A percentile compares a stretch with the other conserved stretches of the same genome.
Conservation (phyloP, 2,888 invertebrate genomes). For the Scaeva pyrastri region DNA sequence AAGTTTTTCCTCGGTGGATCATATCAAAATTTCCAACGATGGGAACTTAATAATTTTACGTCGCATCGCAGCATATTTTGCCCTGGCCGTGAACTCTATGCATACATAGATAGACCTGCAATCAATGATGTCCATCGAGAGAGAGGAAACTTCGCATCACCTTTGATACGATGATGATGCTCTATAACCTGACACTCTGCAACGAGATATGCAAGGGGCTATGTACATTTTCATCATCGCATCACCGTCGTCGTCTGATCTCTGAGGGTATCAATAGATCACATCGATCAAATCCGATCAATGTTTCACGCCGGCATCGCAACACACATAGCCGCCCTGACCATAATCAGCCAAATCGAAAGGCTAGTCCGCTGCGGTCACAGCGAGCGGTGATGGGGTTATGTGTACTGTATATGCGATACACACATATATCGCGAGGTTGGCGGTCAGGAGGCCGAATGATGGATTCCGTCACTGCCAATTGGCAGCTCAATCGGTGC, state of each 20-base stretch:
- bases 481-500: constrained; percentile 72
- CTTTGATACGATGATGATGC: constrained; percentile 54
- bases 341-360: constrained; percentile 76
- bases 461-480: constrained; percentile 61
- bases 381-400: background rate
- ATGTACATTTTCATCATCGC: constrained; percentile 44
- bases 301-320: constrained; percentile 72
- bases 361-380: constrained; percentile 50
- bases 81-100: constrained; percentile 64
- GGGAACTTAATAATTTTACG: constrained; percentile 64
- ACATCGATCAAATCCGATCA: constrained; percentile 74
- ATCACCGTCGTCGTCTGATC: too few species aligned
- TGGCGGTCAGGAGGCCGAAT: constrained; percentile 63
- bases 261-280: constrained; percentile 76
- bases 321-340: constrained; percentile 65
- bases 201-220: background rate
- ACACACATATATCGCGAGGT: constrained; percentile 34
- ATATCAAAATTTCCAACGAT: constrained; percentile 46
- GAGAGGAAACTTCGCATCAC: constrained; percentile 68
- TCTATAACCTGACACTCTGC: constrained; percentile 59
- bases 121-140: constrained; percentile 71
- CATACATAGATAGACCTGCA: constrained; percentile 56
- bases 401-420: background rate
- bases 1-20: constrained; percentile 29
- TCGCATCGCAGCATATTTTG: constrained; percentile 50